Percentiles rank a stretch among this genome's conserved stretches.
Evolutionary conservation across 2,888 invertebrate species (phyloP).

Genomic region (Folsomia candida): DNA sequence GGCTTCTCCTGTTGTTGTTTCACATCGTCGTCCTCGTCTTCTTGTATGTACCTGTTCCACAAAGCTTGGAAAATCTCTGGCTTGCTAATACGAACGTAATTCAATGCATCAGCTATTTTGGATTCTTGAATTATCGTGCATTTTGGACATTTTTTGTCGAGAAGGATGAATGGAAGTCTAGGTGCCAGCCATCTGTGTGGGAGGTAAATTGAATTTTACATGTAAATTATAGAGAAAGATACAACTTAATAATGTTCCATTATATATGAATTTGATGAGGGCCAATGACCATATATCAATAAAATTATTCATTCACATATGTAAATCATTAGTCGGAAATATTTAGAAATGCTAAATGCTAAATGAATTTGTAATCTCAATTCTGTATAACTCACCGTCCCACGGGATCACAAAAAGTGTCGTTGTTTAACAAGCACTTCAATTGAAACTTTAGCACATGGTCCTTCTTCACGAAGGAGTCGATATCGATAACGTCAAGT

Average conservation of each 20-base stretch:
- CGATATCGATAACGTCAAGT: neutral
- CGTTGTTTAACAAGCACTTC: constrained; percentile 1
- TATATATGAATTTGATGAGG: too few species aligned
- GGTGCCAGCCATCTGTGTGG: neutral
- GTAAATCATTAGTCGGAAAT: too few species aligned
- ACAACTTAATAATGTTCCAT: too few species aligned
- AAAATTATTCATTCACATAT: too few species aligned
- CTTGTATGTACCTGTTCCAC: neutral
- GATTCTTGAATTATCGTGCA: neutral
- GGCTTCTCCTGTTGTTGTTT: too few species aligned
- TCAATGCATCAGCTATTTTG: neutral
- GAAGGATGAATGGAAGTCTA: neutral
- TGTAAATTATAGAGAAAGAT: too few species aligned
- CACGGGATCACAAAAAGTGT: neutral
- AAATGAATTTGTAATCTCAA: too few species aligned
- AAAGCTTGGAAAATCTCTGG: neutral
- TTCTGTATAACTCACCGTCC: neutral
- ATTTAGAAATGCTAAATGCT: too few species aligned
- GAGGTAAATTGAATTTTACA: neutral
- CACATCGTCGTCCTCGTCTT: neutral
- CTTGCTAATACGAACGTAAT: neutral
- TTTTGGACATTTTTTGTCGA: neutral
- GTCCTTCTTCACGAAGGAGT: neutral
- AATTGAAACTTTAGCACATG: neutral
- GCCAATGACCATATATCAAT: too few species aligned